Conservation (phyloP, 2,888 invertebrate species). For the Autographa pulchrina region DNA sequence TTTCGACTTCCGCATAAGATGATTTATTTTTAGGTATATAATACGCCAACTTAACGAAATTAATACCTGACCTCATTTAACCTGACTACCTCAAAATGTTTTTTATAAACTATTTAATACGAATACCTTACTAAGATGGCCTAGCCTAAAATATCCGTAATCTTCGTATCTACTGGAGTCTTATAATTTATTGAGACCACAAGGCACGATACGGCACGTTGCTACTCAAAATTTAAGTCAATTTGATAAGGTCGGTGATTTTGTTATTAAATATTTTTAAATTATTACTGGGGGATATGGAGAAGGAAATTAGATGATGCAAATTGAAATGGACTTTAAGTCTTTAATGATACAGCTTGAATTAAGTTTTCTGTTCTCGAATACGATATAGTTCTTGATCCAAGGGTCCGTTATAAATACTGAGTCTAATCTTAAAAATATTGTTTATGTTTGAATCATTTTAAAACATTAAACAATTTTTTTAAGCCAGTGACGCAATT, state of each 20-base stretch:
- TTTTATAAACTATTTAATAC: slow-evolving; percentile 35
- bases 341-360: not conserved
- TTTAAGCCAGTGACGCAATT: too few relatives aligned
- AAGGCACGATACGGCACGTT: slow-evolving; percentile 56
- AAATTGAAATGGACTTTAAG: slow-evolving; percentile 33
- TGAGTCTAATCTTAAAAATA: too few relatives aligned
- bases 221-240: slow-evolving; percentile 12
- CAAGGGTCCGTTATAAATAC: too few relatives aligned
- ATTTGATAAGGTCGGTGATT: slow-evolving; percentile 38
- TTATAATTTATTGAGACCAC: slow-evolving; percentile 78
- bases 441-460: too few relatives aligned
- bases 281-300: not conserved
- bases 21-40: too few relatives aligned
- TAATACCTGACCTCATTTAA: too few relatives aligned
- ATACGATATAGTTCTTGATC: too few relatives aligned
- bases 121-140: slow-evolving; percentile 64
- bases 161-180: slow-evolving; percentile 74
- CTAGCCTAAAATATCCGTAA: slow-evolving; percentile 74
- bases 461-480: too few relatives aligned
- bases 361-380: not conserved
- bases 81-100: too few relatives aligned
- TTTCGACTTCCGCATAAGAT: too few relatives aligned
- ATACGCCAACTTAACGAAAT: too few relatives aligned
- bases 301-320: slow-evolving; percentile 46
- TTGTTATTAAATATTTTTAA: slow-evolving; percentile 38